These are phyloP conservation scores for Drosophila mulleri DNA, from an alignment of 2,888 invertebrate species.

Conservation along the genomic window DNA sequence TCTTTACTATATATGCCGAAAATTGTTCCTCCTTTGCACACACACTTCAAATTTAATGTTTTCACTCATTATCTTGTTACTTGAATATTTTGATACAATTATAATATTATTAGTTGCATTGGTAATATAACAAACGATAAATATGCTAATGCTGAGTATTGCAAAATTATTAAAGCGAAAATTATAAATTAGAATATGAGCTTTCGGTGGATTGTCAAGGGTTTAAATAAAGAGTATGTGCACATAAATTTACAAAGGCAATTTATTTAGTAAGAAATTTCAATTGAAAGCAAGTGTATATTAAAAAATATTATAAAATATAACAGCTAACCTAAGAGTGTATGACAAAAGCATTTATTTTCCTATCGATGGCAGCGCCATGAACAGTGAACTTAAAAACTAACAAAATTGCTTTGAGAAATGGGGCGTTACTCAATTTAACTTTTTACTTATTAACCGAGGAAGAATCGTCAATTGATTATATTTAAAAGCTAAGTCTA, in stretches of 20 bases:
- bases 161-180: slow-evolving; percentile 15
- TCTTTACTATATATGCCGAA: slow-evolving; percentile 74
- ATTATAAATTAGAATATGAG: slow-evolving; percentile 11
- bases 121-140: slow-evolving; percentile 28
- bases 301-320: slow-evolving; percentile 59
- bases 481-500: slow-evolving; percentile 78
- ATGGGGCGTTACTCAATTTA: slow-evolving; percentile 38
- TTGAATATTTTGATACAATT: slow-evolving; percentile 39
- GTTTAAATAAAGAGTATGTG: slow-evolving; percentile 30
- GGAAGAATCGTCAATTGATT: slow-evolving; percentile 72
- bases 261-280: slow-evolving; percentile 64
- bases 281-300: slow-evolving; percentile 45
- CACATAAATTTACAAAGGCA: slow-evolving; percentile 64
- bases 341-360: slow-evolving; percentile 75
- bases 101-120: slow-evolving; percentile 22
- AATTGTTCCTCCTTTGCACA: slow-evolving; percentile 75
- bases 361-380: slow-evolving; percentile 66
- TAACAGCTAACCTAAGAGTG: slow-evolving; percentile 76
- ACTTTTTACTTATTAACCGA: slow-evolving; percentile 63
- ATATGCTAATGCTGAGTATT: slow-evolving; percentile 20
- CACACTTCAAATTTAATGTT: slow-evolving; percentile 55
- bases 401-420: slow-evolving; percentile 70
- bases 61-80: slow-evolving; percentile 66
- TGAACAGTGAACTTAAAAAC: slow-evolving; percentile 62
- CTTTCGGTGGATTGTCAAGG: slow-evolving; percentile 74